phyloP scores from a whole-genome alignment of 1,140 invertebrate genomes.

The Macrobrachium rosenbergii region DNA sequence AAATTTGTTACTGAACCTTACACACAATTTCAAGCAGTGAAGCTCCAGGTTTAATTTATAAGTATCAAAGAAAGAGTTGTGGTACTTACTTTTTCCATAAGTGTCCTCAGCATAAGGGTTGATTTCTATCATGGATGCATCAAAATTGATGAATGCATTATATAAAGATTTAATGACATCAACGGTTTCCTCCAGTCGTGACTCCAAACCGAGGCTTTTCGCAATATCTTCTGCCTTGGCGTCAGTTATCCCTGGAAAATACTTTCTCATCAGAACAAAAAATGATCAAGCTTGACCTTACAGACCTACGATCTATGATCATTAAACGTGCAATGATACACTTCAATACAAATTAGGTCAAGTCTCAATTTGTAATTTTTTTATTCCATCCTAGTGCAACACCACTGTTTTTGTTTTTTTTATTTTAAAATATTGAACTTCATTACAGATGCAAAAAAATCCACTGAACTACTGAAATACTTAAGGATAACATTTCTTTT shows the following conservation, averaged over 20 bases:
- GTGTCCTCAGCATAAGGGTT: conserved; percentile 97
- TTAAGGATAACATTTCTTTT: too few relatives aligned
- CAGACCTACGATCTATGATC: too few relatives aligned
- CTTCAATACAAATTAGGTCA: too few relatives aligned
- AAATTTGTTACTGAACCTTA: too few relatives aligned
- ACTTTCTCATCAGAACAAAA: conserved; percentile 13
- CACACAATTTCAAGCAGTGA: too few relatives aligned
- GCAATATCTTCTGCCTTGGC: conserved; percentile 84
- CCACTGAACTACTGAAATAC: too few relatives aligned
- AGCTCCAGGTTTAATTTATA: too few relatives aligned
- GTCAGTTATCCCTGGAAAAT: conserved; percentile 76
- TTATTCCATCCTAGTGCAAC: background rate
- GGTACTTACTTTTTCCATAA: conserved; percentile 69
- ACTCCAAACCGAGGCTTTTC: conserved; percentile 84
- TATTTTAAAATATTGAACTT: too few relatives aligned
- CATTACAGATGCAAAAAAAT: too few relatives aligned
- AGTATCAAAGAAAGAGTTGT: background rate
- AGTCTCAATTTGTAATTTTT: conserved; percentile 14
- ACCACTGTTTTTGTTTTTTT: too few relatives aligned
- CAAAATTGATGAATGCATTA: conserved; percentile 89
- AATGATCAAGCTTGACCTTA: too few relatives aligned
- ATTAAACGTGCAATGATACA: too few relatives aligned
- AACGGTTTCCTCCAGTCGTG: conserved; percentile 80
- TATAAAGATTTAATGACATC: conserved; percentile 90
- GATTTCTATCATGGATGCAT: conserved; percentile 94